Evolutionary conservation across 2,797 vertebrate species (phyloP), one percentile per base, ranked within the genome.

Genomic region (Darevskia mixta): DNA sequence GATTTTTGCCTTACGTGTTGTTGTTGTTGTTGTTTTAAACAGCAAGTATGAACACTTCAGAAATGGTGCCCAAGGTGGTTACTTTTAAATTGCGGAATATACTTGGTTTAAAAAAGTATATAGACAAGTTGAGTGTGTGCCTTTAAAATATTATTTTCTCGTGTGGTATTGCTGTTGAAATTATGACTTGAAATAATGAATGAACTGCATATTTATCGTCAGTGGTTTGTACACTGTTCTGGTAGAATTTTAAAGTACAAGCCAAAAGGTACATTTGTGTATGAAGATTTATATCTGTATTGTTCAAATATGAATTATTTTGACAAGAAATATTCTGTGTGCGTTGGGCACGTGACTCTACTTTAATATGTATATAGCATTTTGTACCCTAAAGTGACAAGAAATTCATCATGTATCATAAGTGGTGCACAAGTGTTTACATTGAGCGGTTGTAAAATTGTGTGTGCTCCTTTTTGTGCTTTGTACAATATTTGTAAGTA

Each of bases 51-150:
- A 89, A 45, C 9, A 49, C 86, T 0, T 71, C 91, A 67, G 90
- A 93, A 88, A 85, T 11, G 77, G 23, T 25, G 82, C 55, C 41
- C 79, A 66, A 87, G 94, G 88, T 61, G 71, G 82, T 72, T 87
- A 78, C 79, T 45, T 90, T 83, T 64, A 45, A 94, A 66, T 95
- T 94, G 91, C 85, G 91, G 78, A 92, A 93, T 94, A 93, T 94
- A 87, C 95, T 97, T 97, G 84, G 84, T 96, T 97, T 80, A 97
- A 97, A 55, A 96, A 97, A 97, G 96, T 96, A 84, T 35, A 89
- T 90, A 76, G 89, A 66, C 93, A 82, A 85, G 94, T 90, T 87
- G 90, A 91, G 83, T 93, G 86, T 95, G 86, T 94, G 75, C 95
- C 92, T 89, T 79, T 66, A 93, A 49, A 92, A 85, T 93, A 87